Base-by-base conservation (phyloP, 2,113 vertebrate species). In the Atractosteus spatula region DNA sequence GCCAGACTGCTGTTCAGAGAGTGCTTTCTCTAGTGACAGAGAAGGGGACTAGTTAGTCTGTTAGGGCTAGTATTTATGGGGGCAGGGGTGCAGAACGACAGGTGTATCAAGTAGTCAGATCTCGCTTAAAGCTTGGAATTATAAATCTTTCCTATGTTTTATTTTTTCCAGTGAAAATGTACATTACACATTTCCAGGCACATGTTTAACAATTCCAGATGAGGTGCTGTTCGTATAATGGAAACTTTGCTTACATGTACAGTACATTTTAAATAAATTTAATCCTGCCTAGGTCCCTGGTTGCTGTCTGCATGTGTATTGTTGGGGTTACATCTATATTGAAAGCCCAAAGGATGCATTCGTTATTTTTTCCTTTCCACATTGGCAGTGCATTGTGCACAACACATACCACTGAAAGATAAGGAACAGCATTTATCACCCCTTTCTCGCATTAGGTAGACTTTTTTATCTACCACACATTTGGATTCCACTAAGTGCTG, bases 141-240 rank as follows among this genome's bases (percentile, higher is more conserved):
- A 54, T 55, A 71, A 41, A 12, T 45, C 17, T 65, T 71, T 65
- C 41, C 29, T 29, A 29, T 29, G 29, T 29, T 13, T 64, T 42
- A 43, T 4, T 71, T 11, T 14, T 41, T 47, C 70, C 61, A 42
- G 17, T 71, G 56, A 57, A 71, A 62, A 65, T 62, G 70, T 51
- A 54, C 62, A 62, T 71, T 62, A 43, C 44, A 11, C 62, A 41
- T 16, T 65, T 71, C 62, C 43, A 65, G 70, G 13, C 45, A 2
- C 59, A 43, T 8, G 11, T 16, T 62, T 55, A 64, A 65, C 61
- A 41, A 41, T 64, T 63, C 62, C 62, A 55, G 70, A 71, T 71
- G 61, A 55, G 70, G 61, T 65, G 13, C 69, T 62, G 59, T 62
- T 71, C 56, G 41, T 65, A 14, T 55, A 65, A 71, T 71, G 69